Conservation (phyloP, 2,888 invertebrate genomes). For the Horisme vitalbata region DNA sequence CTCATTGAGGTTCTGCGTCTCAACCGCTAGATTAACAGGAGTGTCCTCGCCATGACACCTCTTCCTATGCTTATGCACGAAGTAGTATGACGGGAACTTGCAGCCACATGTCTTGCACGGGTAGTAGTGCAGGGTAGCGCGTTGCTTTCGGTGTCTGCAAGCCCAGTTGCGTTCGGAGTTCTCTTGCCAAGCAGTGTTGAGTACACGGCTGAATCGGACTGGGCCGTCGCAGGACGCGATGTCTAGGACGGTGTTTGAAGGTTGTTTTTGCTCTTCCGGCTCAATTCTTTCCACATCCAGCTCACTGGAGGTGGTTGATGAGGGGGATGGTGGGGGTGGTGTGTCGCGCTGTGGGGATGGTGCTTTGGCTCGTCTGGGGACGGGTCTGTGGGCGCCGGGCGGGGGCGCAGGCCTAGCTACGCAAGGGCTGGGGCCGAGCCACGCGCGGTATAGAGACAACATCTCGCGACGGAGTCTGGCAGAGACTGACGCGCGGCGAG, state of each 20-base stretch:
- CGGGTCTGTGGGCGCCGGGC: constrained; percentile 74
- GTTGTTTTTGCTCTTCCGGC: constrained; percentile 47
- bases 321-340: constrained; percentile 65
- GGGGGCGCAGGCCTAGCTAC: constrained; percentile 73
- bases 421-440: constrained; percentile 76
- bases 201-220: constrained; percentile 90
- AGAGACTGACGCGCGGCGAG: constrained; percentile 45
- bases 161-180: constrained; percentile 87
- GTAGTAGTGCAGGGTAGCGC: constrained; percentile 93
- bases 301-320: constrained; percentile 70
- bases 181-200: constrained; percentile 90
- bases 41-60: constrained; percentile 89
- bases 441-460: constrained; percentile 80
- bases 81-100: constrained; percentile 96
- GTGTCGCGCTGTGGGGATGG: constrained; percentile 57
- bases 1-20: constrained; percentile 11
- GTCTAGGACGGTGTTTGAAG: constrained; percentile 86
- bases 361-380: constrained; percentile 61
- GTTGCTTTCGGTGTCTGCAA: constrained; percentile 91
- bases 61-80: constrained; percentile 95
- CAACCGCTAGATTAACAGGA: constrained; percentile 35
- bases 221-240: constrained; percentile 97
- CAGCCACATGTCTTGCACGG: constrained; percentile 96
- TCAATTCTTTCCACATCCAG: constrained; percentile 72
- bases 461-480: constrained; percentile 50